phyloP scores from a whole-genome alignment of 2,113 vertebrate species.

The Herpetotheres cachinnans region DNA sequence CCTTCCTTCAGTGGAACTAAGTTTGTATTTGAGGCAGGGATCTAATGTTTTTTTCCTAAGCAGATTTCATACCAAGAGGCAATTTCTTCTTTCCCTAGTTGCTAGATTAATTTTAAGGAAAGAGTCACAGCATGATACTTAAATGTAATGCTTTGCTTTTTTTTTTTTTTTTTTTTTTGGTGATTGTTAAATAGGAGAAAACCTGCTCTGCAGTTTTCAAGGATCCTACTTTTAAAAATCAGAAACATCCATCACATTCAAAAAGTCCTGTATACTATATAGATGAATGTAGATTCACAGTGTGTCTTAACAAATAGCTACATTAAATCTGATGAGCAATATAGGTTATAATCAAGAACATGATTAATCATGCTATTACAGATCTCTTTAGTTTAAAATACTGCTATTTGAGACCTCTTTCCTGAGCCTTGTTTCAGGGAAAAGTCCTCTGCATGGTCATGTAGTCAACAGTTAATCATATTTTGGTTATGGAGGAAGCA shows the following conservation, averaged over 20 bases:
- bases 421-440: not conserved
- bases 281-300: not conserved
- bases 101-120: not conserved
- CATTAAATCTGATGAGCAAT: not conserved
- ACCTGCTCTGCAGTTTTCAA: not conserved
- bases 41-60: not conserved
- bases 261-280: not conserved
- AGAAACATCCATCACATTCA: not conserved
- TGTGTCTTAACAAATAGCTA: not conserved
- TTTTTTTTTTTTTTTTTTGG: not conserved
- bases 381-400: not conserved
- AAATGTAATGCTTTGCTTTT: not conserved
- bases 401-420: not conserved
- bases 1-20: not conserved
- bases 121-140: not conserved
- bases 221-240: not conserved
- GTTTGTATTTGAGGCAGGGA: not conserved
- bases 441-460: not conserved
- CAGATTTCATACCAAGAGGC: not conserved
- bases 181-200: not conserved
- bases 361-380: not conserved
- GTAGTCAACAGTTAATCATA: not conserved
- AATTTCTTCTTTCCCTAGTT: not conserved
- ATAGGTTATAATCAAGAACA: not conserved
- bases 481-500: not conserved